These are phyloP conservation scores for Aramus guarauna DNA, from an alignment of 2,113 vertebrate genomes.

Conservation along the genomic window DNA sequence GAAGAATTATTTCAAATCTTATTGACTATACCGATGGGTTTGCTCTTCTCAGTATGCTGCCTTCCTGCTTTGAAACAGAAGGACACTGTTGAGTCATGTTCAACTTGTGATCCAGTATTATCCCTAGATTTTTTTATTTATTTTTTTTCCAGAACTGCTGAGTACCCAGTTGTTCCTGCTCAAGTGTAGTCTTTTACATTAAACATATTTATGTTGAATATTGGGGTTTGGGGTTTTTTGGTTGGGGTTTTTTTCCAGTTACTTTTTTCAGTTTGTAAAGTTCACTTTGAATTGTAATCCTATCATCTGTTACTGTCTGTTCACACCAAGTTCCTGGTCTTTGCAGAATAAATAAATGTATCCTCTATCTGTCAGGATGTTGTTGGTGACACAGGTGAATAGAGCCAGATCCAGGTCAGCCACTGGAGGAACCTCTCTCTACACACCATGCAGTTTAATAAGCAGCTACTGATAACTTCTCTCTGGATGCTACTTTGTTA, in stretches of 20 bases:
- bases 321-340: not conserved
- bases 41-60: not conserved
- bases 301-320: not conserved
- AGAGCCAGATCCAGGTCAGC: not conserved
- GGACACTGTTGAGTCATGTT: not conserved
- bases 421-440: not conserved
- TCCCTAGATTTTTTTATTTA: not conserved
- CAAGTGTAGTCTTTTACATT: not conserved
- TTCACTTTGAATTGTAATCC: not conserved
- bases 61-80: not conserved
- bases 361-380: not conserved
- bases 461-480: not conserved
- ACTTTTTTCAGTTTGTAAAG: not conserved
- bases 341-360: not conserved
- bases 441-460: not conserved
- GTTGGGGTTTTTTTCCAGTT: not conserved
- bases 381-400: not conserved
- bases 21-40: not conserved
- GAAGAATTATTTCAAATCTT: slow-evolving; percentile 26
- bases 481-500: not conserved
- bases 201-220: not conserved
- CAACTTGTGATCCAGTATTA: not conserved
- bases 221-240: not conserved
- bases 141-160: not conserved
- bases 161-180: not conserved